phyloP scores from a whole-genome alignment of 2,888 invertebrate species.

The Ctena decussata region DNA sequence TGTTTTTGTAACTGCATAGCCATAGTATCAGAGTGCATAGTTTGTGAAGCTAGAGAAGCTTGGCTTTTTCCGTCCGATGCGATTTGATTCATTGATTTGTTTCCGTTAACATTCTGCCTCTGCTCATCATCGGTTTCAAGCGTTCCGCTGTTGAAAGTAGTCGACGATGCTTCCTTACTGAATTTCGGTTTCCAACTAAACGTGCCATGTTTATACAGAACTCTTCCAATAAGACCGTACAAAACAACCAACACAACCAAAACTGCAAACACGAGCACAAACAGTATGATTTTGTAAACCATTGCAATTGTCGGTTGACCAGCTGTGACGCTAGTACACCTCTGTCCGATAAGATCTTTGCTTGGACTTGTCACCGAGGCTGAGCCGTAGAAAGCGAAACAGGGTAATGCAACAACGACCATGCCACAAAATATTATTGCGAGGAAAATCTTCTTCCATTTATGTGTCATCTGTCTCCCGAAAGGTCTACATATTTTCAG shows the following conservation, averaged over 20 bases:
- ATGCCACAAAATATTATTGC: neutral
- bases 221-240: neutral
- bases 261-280: neutral
- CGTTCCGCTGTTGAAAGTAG: neutral
- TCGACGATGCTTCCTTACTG: too few relatives aligned
- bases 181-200: neutral
- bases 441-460: neutral
- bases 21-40: too few relatives aligned
- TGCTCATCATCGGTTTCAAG: too few relatives aligned
- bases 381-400: neutral
- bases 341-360: neutral
- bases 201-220: neutral
- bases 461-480: neutral
- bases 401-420: neutral
- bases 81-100: too few relatives aligned
- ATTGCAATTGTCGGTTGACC: neutral
- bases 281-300: neutral
- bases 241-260: neutral
- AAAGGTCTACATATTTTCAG: neutral
- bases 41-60: too few relatives aligned
- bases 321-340: neutral
- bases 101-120: too few relatives aligned
- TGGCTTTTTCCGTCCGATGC: too few relatives aligned
- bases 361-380: neutral
- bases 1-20: too few relatives aligned